Conservation (phyloP, 2,797 vertebrate genomes). For the Heteromormyrus szaboi region DNA sequence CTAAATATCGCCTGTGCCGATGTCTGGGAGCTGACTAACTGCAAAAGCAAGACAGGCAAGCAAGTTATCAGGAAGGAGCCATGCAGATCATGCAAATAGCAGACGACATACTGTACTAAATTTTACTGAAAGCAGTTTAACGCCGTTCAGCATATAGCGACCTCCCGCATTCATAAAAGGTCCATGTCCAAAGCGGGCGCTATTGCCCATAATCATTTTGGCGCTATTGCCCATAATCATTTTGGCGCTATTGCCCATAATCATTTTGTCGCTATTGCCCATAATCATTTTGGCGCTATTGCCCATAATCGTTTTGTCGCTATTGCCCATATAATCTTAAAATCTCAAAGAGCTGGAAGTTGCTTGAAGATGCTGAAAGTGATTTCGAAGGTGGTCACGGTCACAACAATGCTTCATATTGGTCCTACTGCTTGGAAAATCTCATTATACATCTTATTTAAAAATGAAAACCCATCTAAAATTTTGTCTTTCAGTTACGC, state of each 20-base stretch:
- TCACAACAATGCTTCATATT: not conserved
- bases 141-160: not conserved
- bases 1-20: constrained; percentile 59
- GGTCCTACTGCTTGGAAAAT: not conserved
- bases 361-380: not conserved
- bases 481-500: not conserved
- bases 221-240: not conserved
- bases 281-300: not conserved
- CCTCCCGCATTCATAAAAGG: not conserved
- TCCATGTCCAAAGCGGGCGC: not conserved
- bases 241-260: not conserved
- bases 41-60: constrained; percentile 16
- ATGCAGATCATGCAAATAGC: constrained; percentile 22
- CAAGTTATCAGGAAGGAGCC: not conserved
- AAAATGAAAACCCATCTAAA: not conserved
- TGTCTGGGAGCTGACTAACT: constrained; percentile 42
- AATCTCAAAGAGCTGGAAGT: not conserved
- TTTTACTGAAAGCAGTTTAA: not conserved
- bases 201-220: not conserved
- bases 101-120: not conserved
- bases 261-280: not conserved
- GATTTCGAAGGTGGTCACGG: not conserved
- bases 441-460: not conserved
- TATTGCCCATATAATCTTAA: not conserved
- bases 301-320: no score